phyloP scores from a whole-genome alignment of 2,113 vertebrate genomes.

The Cyphomyrus discorhynchus region DNA sequence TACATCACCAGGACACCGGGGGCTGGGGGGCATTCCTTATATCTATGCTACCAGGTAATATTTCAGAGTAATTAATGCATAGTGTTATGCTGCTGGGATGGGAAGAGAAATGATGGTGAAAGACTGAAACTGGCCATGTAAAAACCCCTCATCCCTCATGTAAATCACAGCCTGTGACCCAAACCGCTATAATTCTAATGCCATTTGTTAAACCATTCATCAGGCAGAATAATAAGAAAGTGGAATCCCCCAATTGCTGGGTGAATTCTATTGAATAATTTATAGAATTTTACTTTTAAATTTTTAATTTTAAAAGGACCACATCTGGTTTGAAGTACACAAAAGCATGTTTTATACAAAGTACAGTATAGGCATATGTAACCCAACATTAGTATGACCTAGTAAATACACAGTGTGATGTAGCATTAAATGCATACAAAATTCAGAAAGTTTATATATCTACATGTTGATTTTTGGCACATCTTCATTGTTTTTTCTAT shows the following conservation, averaged over 20 bases:
- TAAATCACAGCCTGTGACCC: neutral
- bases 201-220: neutral
- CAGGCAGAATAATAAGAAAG: neutral
- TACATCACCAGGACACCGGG: neutral
- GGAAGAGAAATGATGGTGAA: neutral
- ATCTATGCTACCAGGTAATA: neutral
- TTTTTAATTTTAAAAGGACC: neutral
- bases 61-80: neutral
- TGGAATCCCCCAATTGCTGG: neutral
- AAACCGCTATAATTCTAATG: neutral
- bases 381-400: neutral
- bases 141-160: neutral
- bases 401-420: neutral
- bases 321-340: neutral
- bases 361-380: neutral
- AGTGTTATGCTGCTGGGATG: neutral
- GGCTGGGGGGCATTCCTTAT: neutral
- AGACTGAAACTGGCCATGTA: neutral
- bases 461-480: neutral
- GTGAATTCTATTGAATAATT: neutral
- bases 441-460: neutral
- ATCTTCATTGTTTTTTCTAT: neutral
- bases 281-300: neutral
- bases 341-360: neutral
- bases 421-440: neutral